Conservation (phyloP, 2,888 invertebrate species). For the Oxytorus armatus region DNA sequence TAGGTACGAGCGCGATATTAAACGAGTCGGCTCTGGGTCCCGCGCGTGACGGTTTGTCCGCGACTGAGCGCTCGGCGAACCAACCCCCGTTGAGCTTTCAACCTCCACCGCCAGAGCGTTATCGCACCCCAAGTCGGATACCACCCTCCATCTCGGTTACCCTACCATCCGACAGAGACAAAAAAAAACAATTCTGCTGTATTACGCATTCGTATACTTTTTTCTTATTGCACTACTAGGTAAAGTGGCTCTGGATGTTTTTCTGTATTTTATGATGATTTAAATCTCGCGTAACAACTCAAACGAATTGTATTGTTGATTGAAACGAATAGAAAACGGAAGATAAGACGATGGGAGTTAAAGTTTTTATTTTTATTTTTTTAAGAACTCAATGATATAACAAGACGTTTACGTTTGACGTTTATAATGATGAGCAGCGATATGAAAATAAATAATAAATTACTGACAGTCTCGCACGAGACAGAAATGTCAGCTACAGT, state of each 20-base stretch:
- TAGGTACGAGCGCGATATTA: conserved; percentile 65
- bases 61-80: conserved; percentile 80
- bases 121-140: conserved; percentile 71
- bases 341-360: too few species aligned
- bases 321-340: too few species aligned
- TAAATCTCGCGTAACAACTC: too few species aligned
- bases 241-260: conserved; percentile 31
- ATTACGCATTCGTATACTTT: conserved; percentile 60
- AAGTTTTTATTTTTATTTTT: too few species aligned
- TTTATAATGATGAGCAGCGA: too few species aligned
- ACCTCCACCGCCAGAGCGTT: conserved; percentile 77
- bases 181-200: conserved; percentile 42
- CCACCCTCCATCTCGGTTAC: conserved; percentile 62
- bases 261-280: background rate
- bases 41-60: conserved; percentile 79
- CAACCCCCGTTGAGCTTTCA: conserved; percentile 79
- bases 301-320: too few species aligned
- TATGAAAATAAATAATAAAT: too few species aligned
- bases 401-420: too few species aligned
- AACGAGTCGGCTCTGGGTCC: conserved; percentile 66
- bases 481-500: too few species aligned
- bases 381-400: too few species aligned
- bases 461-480: too few species aligned
- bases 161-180: conserved; percentile 42
- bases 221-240: conserved; percentile 51